Evolutionary conservation across 1,140 invertebrate species (phyloP).

Genomic region (Anastrepha obliqua): DNA sequence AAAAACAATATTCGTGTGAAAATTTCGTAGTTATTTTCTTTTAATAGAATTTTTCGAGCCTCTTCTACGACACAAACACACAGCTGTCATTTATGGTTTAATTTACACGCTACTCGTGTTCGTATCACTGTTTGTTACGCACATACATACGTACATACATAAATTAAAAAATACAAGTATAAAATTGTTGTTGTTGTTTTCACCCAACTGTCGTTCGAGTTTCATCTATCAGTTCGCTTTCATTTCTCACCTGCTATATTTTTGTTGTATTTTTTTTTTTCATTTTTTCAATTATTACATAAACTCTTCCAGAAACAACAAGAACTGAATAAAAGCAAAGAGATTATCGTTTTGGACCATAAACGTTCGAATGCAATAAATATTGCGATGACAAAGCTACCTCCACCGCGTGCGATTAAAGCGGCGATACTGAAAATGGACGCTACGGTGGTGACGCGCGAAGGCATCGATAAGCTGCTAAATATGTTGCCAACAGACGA

Average conservation of each 20-base stretch:
- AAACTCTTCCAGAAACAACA: slow-evolving; percentile 87
- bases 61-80: neutral
- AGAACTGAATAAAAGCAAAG: slow-evolving; percentile 94
- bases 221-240: neutral
- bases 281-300: neutral
- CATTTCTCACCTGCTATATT: neutral
- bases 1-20: too few species aligned
- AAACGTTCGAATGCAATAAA: slow-evolving; percentile 99
- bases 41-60: neutral
- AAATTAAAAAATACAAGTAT: neutral
- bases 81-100: neutral
- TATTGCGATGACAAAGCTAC: slow-evolving; percentile 99
- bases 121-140: neutral
- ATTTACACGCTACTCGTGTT: neutral
- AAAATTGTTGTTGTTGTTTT: neutral
- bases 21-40: too few species aligned
- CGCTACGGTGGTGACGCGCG: slow-evolving; percentile 96
- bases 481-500: slow-evolving; percentile 98
- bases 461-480: slow-evolving; percentile 98
- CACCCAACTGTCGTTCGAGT: slow-evolving; percentile 7
- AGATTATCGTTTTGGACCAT: slow-evolving; percentile 96
- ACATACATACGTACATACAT: neutral
- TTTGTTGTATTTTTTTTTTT: neutral
- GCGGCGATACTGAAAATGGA: slow-evolving; percentile 99
- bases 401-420: slow-evolving; percentile 97